Base-by-base conservation (phyloP, 1,140 invertebrate genomes). In the Mactra quadrangularis region DNA sequence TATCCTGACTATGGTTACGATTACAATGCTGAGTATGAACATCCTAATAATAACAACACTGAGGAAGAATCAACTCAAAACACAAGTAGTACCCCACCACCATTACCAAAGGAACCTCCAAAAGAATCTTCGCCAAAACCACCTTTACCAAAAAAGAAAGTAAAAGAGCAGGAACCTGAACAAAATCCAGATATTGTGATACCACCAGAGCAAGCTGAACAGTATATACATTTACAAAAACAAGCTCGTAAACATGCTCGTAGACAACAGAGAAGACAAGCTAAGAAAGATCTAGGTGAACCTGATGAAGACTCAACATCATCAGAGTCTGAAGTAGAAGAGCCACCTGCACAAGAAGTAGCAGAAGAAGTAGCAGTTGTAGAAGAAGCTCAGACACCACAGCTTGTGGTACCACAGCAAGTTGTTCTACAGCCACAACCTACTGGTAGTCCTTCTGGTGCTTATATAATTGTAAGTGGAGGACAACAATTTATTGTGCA, bases 191-290 rank as follows among this genome's bases (percentile, higher is more conserved):
- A 52, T 25, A 71, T 82, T 82, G 72, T 77, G 19, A 82, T 82
- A 53, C 78, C 84, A 29, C 85, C 85, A 41, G 81, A 86, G 47
- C 81, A 86, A 47, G 75, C 70, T 52, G 85, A 86, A 33, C 72
- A 83, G 47, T 86, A 86, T 33, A 83, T 79, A n/a, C 75, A 86
- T 31, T 47, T 86, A 29, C 85, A 86, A 50, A 68, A 86, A 38
- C 72, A 83, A 57, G 85, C 85, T 29, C 53, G 38, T 22, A 82
- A 86, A 57, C 85, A 86, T 75, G 85, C 81, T 13, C 47, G 71
- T 35, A 79, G 55, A 31, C 83, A 85, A 47, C 57, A 66, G 22
- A 53, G 78, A 71, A 72, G 57, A 19, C 78, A 85, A 64, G 66
- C 72, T 13, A 82, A 77, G 59, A 77, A 82, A 50, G 78, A 75